phyloP scores from a whole-genome alignment of 2,113 vertebrate species.

The Sebastes fasciatus region DNA sequence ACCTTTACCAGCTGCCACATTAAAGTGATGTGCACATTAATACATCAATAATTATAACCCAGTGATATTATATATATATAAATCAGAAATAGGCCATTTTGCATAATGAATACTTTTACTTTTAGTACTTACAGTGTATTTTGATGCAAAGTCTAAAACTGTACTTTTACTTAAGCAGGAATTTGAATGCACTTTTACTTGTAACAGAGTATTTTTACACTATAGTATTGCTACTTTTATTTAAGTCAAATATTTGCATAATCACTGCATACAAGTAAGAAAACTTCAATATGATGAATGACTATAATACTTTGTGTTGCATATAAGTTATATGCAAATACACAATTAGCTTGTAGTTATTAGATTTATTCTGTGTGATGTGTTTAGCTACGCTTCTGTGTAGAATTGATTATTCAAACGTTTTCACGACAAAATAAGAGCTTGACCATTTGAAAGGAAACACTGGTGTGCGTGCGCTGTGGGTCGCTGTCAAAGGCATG shows the following conservation, averaged over 20 bases:
- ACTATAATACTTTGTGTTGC: background rate
- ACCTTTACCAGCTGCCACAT: background rate
- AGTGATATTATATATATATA: background rate
- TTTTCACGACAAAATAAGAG: background rate
- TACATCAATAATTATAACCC: background rate
- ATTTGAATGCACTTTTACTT: background rate
- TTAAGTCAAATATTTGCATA: background rate
- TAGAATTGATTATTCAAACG: background rate
- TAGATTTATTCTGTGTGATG: background rate
- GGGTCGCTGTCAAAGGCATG: slow-evolving; percentile 14
- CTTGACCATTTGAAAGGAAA: background rate
- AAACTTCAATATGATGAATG: background rate
- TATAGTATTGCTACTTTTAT: background rate
- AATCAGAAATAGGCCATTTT: background rate
- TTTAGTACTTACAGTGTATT: background rate
- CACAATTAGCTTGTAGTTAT: background rate
- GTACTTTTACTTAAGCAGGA: background rate
- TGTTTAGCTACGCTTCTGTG: background rate
- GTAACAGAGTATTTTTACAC: background rate
- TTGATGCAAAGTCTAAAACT: background rate
- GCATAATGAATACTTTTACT: background rate
- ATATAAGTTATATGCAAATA: background rate
- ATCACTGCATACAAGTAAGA: background rate
- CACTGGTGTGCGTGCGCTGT: background rate
- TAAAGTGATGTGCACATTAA: background rate